Base-by-base conservation (phyloP, 1,140 invertebrate genomes). In the Lycorma delicatula region DNA sequence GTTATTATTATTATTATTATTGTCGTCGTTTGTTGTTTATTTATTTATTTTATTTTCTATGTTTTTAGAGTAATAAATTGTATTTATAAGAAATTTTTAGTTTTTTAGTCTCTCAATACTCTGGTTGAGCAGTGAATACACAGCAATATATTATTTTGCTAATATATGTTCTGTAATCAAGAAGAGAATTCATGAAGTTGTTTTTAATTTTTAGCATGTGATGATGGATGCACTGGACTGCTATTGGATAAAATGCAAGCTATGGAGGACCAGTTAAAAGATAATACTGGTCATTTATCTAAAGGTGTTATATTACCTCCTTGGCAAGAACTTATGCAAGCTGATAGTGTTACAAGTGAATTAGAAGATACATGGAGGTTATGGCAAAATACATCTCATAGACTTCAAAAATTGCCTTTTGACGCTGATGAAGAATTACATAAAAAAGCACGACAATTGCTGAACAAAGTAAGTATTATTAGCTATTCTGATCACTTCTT, bases 211-310 rank as follows among this genome's bases (percentile, higher is more conserved):
- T 12, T 70, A 93, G 91, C 88, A 18, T 98, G 95, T 71, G 78
- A 86, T 63, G 91, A 94, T 67, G 91, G 91, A 49, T 98, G 96
- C 66, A 92, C 90, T 1, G 84, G 89, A 55, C 76, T 87, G 0
- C 74, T 98, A 3, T 77, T 98, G 51, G 78, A 87, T 60, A 82
- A 86, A 26, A 69, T 91, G 1, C 81, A 86, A 58, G 48, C 75
- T 0, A 72, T 90, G 54, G 77, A 79, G 0, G 62, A 72, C 38
- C 67, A 77, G 23, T 64, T 87, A 7, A 69, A 71, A 0, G 66
- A 69, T 5, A 75, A 74, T 58, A 74, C 81, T 48, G 68, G 78
- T 41, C 74, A 79, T 51, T 74, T 81, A 65, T 70, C 80, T 11
- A 74, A 81, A 18, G 82, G 79, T 16, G 16, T 16, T 5, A 81